Base-by-base conservation (phyloP, 2,797 vertebrate genomes). In the Dallia pectoralis region DNA sequence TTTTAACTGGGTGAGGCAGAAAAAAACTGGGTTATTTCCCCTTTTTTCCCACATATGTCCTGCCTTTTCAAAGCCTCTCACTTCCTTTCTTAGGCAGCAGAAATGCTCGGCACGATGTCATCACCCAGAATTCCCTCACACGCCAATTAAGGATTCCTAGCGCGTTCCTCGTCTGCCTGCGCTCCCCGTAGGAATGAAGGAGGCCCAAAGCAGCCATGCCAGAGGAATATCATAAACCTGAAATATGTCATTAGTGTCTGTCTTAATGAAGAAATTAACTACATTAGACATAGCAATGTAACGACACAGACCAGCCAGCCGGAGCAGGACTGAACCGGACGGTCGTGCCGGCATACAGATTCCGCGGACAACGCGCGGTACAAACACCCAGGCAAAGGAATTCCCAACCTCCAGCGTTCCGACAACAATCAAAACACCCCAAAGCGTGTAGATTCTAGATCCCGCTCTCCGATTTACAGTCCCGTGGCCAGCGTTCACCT, bases 141-240 rank as follows among this genome's bases (percentile, higher is more conserved):
- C 64, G 18, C 62, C 74, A 76, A 71, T 76, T 76, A 76, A 67
- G 69, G 63, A 76, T 65, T 71, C 49, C 63, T 62, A 16, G 49
- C 19, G 2, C 66, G 36, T 71, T 47, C 49, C 62, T 25, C 44
- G 51, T 22, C 67, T 27, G 16, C 67, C 40, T 29, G 40, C 22
- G 3, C 68, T 65, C 30, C 16, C 73, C 19, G 30, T 15, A 27
- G 36, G 40, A 40, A 66, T 30, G 27, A 25, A 59, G 40, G 36
- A 18, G 29, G 27, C 47, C 48, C 16, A 22, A 48, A 67, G 25
- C 69, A 71, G 27, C 40, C 64, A 30, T 44, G 25, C 33, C 62
- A 27, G 29, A 5, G 6, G 70, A 75, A 66, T 51, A 61, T 61
- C 33, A 33, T 47, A 61, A 66, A 64, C 40, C 49, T 32, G 49